These are phyloP conservation scores for Glyphotaelius pellucidus DNA, from an alignment of 2,888 invertebrate genomes.

Conservation along the genomic window DNA sequence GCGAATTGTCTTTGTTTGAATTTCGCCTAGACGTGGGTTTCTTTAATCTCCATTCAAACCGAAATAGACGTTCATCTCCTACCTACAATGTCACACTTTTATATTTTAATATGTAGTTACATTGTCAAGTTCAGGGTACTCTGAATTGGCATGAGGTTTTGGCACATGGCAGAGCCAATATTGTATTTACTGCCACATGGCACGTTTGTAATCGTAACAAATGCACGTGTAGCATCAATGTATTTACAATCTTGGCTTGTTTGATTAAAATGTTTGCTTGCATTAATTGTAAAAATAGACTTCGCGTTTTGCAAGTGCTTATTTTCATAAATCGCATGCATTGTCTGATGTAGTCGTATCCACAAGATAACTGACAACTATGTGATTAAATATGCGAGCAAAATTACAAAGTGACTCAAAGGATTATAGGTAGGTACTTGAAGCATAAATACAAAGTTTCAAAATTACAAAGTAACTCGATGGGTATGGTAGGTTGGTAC, in stretches of 20 bases:
- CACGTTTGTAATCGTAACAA: background rate
- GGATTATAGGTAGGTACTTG: background rate
- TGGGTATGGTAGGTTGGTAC: background rate
- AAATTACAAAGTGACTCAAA: background rate
- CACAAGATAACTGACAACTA: background rate
- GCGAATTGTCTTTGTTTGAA: background rate
- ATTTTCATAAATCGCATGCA: background rate
- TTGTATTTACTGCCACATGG: background rate
- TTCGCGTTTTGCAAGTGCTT: background rate
- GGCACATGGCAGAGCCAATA: background rate
- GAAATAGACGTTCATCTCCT: background rate
- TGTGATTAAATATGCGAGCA: background rate
- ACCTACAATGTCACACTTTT: background rate
- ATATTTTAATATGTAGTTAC: background rate
- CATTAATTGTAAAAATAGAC: background rate
- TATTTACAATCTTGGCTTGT: too few relatives aligned
- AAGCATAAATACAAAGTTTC: background rate
- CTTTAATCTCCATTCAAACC: background rate
- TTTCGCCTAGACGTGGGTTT: background rate
- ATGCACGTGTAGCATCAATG: background rate
- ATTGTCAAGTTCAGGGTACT: background rate
- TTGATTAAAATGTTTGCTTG: constrained; percentile 2
- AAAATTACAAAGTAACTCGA: background rate
- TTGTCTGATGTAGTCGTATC: background rate
- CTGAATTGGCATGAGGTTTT: background rate